Evolutionary conservation across 2,888 invertebrate genomes (phyloP).

Genomic region (Drosophila dives): DNA sequence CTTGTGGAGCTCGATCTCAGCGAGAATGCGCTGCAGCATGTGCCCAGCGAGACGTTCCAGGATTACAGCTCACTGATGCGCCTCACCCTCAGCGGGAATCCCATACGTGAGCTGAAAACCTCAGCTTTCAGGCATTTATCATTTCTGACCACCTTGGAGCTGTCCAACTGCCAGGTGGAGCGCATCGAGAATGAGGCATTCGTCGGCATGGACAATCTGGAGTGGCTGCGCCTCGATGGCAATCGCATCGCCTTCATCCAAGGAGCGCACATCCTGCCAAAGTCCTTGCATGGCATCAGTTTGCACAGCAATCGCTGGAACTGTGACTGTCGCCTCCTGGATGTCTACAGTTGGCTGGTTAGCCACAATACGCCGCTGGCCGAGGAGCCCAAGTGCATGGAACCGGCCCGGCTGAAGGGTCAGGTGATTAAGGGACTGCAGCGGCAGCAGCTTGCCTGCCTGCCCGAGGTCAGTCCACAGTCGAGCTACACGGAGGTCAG

Average conservation of each 20-base stretch:
- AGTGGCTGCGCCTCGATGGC: constrained; percentile 93
- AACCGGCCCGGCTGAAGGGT: constrained; percentile 89
- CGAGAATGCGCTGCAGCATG: constrained; percentile 90
- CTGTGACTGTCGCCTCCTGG: constrained; percentile 93
- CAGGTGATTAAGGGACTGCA: constrained; percentile 89
- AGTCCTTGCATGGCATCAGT: constrained; percentile 91
- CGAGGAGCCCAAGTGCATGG: constrained; percentile 91
- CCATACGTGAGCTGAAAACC: constrained; percentile 90
- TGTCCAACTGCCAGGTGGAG: constrained; percentile 92
- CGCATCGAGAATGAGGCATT: constrained; percentile 92
- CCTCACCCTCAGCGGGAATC: constrained; percentile 92
- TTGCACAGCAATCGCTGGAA: constrained; percentile 95
- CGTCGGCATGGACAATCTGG: constrained; percentile 91
- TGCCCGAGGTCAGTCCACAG: constrained; percentile 91
- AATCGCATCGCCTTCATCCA: constrained; percentile 91
- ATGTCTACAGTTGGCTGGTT: constrained; percentile 91
- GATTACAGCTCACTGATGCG: constrained; percentile 93
- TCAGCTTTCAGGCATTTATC: constrained; percentile 91
- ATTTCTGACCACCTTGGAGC: constrained; percentile 91
- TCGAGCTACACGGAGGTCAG: constrained; percentile 91
- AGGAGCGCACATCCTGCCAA: constrained; percentile 90
- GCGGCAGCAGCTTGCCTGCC: constrained; percentile 91
- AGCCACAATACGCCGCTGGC: constrained; percentile 91
- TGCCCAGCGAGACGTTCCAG: constrained; percentile 92
- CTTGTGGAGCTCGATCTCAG: constrained; percentile 95